These are phyloP conservation scores for Paracanthobrama guichenoti DNA, from an alignment of 2,113 vertebrate genomes.

Conservation along the genomic window DNA sequence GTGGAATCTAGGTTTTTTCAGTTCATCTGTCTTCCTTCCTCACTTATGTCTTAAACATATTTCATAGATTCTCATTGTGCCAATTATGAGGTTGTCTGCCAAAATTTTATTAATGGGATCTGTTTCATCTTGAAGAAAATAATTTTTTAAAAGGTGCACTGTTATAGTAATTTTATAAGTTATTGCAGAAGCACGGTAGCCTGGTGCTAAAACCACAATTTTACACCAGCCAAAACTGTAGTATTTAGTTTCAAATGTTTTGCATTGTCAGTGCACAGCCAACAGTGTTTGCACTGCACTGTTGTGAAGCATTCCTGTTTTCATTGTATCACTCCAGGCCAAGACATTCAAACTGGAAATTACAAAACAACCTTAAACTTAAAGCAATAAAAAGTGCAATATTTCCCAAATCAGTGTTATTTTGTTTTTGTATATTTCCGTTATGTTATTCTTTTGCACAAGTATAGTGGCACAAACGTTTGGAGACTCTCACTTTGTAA, in stretches of 20 bases:
- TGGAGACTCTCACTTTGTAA: conserved; percentile 27
- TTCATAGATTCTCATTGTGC: conserved; percentile 24
- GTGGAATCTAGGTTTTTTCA: neutral
- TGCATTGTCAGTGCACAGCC: neutral
- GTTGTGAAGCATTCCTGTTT: neutral
- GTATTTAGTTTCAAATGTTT: neutral
- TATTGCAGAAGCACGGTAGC: neutral
- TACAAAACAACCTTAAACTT: neutral
- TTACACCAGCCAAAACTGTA: neutral
- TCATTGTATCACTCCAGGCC: neutral
- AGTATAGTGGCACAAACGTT: neutral
- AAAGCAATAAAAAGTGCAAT: conserved; percentile 42
- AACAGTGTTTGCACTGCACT: neutral
- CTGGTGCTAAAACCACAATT: neutral
- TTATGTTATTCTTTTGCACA: neutral
- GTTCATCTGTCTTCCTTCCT: neutral
- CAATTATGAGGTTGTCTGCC: conserved; percentile 28
- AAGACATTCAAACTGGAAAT: neutral
- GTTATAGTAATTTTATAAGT: neutral
- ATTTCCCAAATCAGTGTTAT: neutral
- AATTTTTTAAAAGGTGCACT: neutral
- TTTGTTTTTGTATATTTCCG: neutral
- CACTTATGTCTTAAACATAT: neutral
- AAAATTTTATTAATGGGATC: neutral
- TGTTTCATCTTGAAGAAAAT: neutral